Evolutionary conservation across 2,888 invertebrate genomes (phyloP), one percentile per base, ranked within the genome.

Genomic region (Oscheius sp.): DNA sequence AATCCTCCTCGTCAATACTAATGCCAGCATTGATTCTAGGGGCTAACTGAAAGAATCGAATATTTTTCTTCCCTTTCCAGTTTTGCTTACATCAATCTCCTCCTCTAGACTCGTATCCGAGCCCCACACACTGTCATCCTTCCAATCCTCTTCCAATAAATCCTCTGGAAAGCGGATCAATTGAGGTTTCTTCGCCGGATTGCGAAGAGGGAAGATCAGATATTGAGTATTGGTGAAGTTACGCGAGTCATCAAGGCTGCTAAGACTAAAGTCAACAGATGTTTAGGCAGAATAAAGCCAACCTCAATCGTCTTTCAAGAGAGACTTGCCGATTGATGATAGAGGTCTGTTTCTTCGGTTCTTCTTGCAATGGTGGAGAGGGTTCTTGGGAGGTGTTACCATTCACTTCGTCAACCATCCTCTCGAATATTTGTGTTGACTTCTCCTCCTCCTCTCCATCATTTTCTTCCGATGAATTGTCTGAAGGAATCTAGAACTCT

Each of bases 31-130:
- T 74, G 44, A 79, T 77, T n/a, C 45, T 66, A 4, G 67, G 69
- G 28, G 79, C 79, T n/a, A 75, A 44, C 70, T 74, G 32, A 33
- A 63, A 28, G 12, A 30, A 6, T 24, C 12, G 57, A 30, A 6
- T 41, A n/a, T n/a, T n/a, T n/a, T 24, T 30, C 22, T 30, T n/a
- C n/a, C 8, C 14, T 36, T 22, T 56, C 22, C 2, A 17, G 12
- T 45, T 26, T 26, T 26, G 28, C 68, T 64, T n/a, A 71, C 70
- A 63, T 80, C 75, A 1, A 73, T 73, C 49, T 82, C 82, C 41
- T 79, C 76, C 62, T 82, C 82, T 22, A 82, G 65, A 63, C 78
- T 78, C 14, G 82, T 77, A 33, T 82, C 80, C 14, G 78, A 78
- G 14, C 82, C 82, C 80, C 80, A 82, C 8, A 77, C 74, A 51